Percentiles rank a stretch among this genome's conserved stretches.
phyloP scores from a whole-genome alignment of 2,888 invertebrate genomes.

The Folsomia candida region DNA sequence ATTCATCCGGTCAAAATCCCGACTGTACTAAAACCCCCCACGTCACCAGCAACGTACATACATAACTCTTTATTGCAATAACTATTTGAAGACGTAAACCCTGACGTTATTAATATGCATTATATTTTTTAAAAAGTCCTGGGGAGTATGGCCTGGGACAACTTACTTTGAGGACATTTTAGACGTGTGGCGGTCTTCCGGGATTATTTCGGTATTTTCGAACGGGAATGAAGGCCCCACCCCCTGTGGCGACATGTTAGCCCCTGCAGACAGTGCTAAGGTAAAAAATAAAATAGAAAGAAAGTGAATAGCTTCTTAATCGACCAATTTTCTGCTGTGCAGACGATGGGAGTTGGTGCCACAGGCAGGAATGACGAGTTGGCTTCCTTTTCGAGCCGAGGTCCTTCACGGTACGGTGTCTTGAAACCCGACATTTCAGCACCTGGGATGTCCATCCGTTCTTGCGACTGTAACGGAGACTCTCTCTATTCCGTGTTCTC shows the following conservation, averaged over 20 bases:
- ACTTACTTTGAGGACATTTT: constrained; percentile 7
- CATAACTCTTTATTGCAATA: too few relatives aligned
- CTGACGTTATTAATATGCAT: too few relatives aligned
- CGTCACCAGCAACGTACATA: neutral
- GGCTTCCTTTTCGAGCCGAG: neutral
- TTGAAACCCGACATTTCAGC: constrained; percentile 12
- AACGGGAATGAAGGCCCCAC: constrained; percentile 1
- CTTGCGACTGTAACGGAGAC: neutral
- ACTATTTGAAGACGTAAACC: too few relatives aligned
- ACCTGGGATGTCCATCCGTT: neutral
- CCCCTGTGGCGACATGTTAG: neutral
- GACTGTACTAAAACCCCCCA: constrained; percentile 3
- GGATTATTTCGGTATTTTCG: neutral
- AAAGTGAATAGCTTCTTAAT: too few relatives aligned
- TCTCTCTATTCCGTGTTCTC: neutral
- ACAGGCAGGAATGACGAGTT: constrained; percentile 5
- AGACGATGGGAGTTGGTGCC: constrained; percentile 3
- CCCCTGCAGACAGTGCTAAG: constrained; percentile 9
- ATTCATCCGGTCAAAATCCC: neutral
- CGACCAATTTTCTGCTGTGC: too few relatives aligned
- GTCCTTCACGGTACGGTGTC: neutral
- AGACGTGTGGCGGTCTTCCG: neutral
- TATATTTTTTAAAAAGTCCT: neutral
- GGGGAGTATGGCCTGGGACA: constrained; percentile 6
- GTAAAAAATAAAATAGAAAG: too few relatives aligned